These are phyloP conservation scores for Scaptodrosophila lebanonensis DNA, from an alignment of 1,140 invertebrate species.

Conservation along the genomic window DNA sequence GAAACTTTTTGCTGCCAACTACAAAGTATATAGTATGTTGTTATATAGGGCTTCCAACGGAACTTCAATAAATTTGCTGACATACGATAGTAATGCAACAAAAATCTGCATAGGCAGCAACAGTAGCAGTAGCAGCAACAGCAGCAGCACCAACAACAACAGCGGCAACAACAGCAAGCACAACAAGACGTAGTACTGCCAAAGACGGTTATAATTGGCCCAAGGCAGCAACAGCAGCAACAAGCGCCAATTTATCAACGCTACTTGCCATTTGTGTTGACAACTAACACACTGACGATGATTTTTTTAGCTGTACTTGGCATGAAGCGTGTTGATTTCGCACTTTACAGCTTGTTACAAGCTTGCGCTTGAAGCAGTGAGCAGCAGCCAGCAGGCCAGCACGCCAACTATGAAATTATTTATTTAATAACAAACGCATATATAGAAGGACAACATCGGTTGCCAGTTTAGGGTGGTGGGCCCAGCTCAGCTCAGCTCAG, in stretches of 20 bases:
- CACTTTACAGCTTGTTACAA: conserved; percentile 70
- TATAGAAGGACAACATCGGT: conserved; percentile 51
- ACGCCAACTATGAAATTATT: conserved; percentile 65
- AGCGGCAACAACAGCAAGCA: conserved; percentile 29
- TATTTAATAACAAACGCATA: conserved; percentile 70
- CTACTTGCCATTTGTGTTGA: conserved; percentile 70
- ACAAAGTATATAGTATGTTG: too few species aligned
- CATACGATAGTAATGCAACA: conserved; percentile 8
- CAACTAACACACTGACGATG: conserved; percentile 62
- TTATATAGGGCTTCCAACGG: conserved; percentile 14
- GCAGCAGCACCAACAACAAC: conserved; percentile 22
- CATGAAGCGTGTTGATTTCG: conserved; percentile 74
- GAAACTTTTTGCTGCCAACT: conserved; percentile 11
- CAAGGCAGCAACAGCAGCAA: conserved; percentile 51
- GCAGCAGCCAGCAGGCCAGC: conserved; percentile 36
- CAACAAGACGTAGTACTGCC: conserved; percentile 36
- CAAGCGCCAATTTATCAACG: conserved; percentile 62
- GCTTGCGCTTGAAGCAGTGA: conserved; percentile 11
- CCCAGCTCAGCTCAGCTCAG: background rate
- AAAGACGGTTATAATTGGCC: conserved; percentile 74
- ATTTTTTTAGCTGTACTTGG: conserved; percentile 62
- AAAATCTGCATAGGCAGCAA: conserved; percentile 34
- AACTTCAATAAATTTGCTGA: conserved; percentile 18
- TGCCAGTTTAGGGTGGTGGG: conserved; percentile 52
- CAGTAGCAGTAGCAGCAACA: conserved; percentile 1